phyloP scores from a whole-genome alignment of 2,113 vertebrate genomes.

The Callopanchax toddi region DNA sequence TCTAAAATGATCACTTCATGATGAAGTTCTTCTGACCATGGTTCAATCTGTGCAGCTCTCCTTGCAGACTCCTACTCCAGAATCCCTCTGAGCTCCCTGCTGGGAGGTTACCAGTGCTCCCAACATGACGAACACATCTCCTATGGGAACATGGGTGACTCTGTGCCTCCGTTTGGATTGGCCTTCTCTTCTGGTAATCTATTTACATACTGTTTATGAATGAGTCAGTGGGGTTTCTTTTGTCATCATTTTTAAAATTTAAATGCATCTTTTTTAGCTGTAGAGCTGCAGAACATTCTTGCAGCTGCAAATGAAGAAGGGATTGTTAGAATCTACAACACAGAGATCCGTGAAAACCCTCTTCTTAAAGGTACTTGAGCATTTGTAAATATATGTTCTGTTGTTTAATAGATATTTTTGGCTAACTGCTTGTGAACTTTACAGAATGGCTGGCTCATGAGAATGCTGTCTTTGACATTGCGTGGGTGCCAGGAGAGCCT shows the following conservation, averaged over 20 bases:
- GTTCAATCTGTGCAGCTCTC: constrained; percentile 22
- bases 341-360: constrained; percentile 77
- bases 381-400: too few relatives aligned
- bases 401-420: not conserved
- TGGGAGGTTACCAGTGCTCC: constrained; percentile 84
- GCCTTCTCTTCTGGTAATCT: constrained; percentile 87
- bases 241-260: not conserved
- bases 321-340: constrained; percentile 89
- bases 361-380: constrained; percentile 84
- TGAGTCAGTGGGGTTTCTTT: too few relatives aligned
- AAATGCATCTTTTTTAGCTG: constrained; percentile 69
- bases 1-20: too few relatives aligned
- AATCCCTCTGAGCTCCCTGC: constrained; percentile 84
- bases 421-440: constrained; percentile 29
- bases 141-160: constrained; percentile 82
- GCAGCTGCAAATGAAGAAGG: constrained; percentile 96
- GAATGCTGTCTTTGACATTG: constrained; percentile 96
- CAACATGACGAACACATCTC: constrained; percentile 88
- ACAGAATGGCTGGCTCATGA: constrained; percentile 95
- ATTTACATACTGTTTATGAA: fast-evolving
- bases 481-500: constrained; percentile 93
- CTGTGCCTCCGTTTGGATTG: constrained; percentile 94
- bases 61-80: constrained; percentile 64
- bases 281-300: constrained; percentile 77
- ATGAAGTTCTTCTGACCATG: constrained; percentile 2